Conservation (phyloP, 2,888 invertebrate species). For the Cosmia trapezina region DNA sequence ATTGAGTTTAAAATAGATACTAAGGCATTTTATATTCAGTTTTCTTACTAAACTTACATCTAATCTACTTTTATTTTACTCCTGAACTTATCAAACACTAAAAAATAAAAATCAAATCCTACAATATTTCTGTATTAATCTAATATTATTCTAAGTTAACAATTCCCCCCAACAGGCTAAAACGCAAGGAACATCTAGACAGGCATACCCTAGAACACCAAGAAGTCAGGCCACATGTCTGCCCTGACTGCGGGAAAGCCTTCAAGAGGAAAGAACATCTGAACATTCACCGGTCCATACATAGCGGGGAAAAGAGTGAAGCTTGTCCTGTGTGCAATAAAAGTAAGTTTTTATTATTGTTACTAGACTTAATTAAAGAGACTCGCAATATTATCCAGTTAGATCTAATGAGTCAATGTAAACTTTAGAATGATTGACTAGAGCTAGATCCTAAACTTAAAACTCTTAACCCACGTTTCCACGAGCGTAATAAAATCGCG, state of each 20-base stretch:
- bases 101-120: neutral
- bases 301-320: constrained; percentile 94
- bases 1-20: neutral
- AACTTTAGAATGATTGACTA: neutral
- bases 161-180: constrained; percentile 84
- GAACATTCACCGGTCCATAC: constrained; percentile 94
- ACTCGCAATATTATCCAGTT: neutral
- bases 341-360: constrained; percentile 76
- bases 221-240: constrained; percentile 94
- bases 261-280: constrained; percentile 96
- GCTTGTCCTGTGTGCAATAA: constrained; percentile 93
- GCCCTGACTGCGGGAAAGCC: constrained; percentile 93
- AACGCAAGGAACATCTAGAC: constrained; percentile 94
- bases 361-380: neutral
- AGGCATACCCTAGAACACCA: constrained; percentile 94
- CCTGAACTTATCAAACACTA: neutral
- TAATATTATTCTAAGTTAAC: neutral
- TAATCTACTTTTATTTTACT: neutral
- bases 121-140: neutral
- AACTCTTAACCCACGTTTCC: too few relatives aligned
- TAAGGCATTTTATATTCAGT: neutral
- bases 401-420: neutral
- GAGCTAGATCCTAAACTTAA: neutral
- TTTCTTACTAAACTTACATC: neutral
- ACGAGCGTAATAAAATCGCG: too few relatives aligned